These are phyloP conservation scores for Macropis europaea DNA, from an alignment of 2,888 invertebrate genomes.

Conservation along the genomic window DNA sequence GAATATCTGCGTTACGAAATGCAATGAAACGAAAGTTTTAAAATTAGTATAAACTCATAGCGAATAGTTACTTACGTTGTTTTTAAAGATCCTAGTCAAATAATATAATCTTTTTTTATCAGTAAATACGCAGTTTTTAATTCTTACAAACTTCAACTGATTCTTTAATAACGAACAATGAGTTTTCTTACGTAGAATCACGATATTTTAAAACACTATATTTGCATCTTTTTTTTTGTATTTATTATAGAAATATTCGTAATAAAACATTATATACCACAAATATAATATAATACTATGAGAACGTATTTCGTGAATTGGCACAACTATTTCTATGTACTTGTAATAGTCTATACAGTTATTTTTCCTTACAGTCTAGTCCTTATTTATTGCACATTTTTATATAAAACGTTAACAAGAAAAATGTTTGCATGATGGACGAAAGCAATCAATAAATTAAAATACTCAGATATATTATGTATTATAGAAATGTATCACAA, in stretches of 20 bases:
- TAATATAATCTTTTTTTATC: neutral
- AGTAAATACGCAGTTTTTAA: neutral
- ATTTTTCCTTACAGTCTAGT: neutral
- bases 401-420: slow-evolving; percentile 42
- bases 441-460: slow-evolving; percentile 31
- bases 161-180: neutral
- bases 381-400: slow-evolving; percentile 46
- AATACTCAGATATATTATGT: slow-evolving; percentile 12
- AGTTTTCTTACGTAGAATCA: neutral
- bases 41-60: neutral
- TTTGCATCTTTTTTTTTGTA: neutral
- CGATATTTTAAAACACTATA: neutral
- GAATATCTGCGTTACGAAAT: neutral
- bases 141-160: neutral
- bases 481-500: slow-evolving; percentile 24
- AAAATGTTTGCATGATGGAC: neutral
- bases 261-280: neutral
- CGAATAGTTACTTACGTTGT: neutral
- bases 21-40: neutral
- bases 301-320: neutral
- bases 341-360: neutral
- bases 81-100: slow-evolving; percentile 20
- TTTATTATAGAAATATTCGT: neutral
- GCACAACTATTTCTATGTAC: neutral
- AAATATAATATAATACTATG: neutral